Base-by-base conservation (phyloP, 2,113 vertebrate species). In the Helogale parvula region DNA sequence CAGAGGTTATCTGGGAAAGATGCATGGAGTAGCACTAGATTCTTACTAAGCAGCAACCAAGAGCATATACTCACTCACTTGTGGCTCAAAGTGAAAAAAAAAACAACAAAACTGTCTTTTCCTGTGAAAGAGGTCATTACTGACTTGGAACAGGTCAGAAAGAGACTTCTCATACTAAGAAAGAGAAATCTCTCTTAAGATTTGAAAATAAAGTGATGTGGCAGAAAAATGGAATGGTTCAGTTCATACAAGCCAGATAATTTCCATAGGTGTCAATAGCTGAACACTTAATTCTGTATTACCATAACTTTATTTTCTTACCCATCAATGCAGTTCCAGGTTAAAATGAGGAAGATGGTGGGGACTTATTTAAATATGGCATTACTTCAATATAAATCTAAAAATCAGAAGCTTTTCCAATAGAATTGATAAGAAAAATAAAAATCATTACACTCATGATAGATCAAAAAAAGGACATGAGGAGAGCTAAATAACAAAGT, bases 271-370 rank as follows among this genome's bases (percentile, higher is more conserved):
- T 60, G 69, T n/a, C 33, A 89, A 89, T 0, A 76, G 21, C 17
- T 88, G 23, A 27, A 69, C 10, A 88, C 13, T 83, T 80, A 85
- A 47, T 77, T 96, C 65, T 85, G 7, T 27, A 79, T 60, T 65
- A 97, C n/a, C 52, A 7, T 60, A 95, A 85, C 31, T 87, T 87
- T 93, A 76, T 57, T 80, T 93, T 88, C 76, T 92, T 91, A 96
- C 52, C 57, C 82, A 90, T 86, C 72, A 96, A 50, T 72, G 2
- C 15, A 91, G 41, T 60, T 84, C 27, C 90, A 94, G 45, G 35
- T 85, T 87, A 74, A 88, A 95, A 90, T 94, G 19, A 35, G 31
- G 21, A 74, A 82, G n/a, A 89, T 29, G 19, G 33, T 12, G 95
- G 0, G 4, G 17, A 92, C 76, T 93, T 68, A 63, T 31, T 25